Evolutionary conservation across 2,113 vertebrate genomes (phyloP), one percentile per base, ranked within the genome.

Genomic region (Rynchops niger): DNA sequence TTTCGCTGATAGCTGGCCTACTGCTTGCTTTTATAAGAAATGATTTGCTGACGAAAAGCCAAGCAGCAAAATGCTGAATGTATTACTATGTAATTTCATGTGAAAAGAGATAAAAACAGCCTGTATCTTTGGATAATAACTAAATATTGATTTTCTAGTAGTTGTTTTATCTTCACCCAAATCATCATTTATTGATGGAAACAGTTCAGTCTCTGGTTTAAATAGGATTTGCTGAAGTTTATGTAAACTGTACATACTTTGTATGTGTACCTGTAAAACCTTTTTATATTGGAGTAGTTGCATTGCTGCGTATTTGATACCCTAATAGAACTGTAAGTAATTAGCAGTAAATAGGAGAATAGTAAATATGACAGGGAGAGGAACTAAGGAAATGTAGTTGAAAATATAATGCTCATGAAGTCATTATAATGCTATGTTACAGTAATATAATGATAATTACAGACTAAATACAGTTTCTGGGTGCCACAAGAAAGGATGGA

Each of bases 81-180:
- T 32, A 86, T 91, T 94, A 58, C 53, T 90, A 42, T 71, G 66
- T 69, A 94, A 92, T 88, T 97, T 92, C 32, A 47, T 66, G 50
- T 90, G 90, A 93, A 91, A 94, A 80, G 52, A 61, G 55, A 93
- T 56, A 86, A 83, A 96, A 82, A 1, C 82, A 93, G 26, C 26
- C 74, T 86, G 17, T 47, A 34, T 66, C 45, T 82, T 86, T 86
- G 67, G 50, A 92, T 92, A 94, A 86, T 93, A 80, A 88, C 67
- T 83, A 94, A 92, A 88, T 93, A 96, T 63, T 93, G 79, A 88
- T 93, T 94, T 95, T 83, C 58, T 80, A 82, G 52, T 92, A 72
- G 34, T 63, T 96, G 42, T 82, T 95, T 93, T 86, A 69, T 92
- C 82, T 83, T 90, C 20, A 23, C 15, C 27, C 45, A 93, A 58